A percentile compares a stretch with the other conserved stretches of the same genome.
These are phyloP conservation scores for Lomographa bimaculata DNA, from an alignment of 2,888 invertebrate species.

Conservation along the genomic window DNA sequence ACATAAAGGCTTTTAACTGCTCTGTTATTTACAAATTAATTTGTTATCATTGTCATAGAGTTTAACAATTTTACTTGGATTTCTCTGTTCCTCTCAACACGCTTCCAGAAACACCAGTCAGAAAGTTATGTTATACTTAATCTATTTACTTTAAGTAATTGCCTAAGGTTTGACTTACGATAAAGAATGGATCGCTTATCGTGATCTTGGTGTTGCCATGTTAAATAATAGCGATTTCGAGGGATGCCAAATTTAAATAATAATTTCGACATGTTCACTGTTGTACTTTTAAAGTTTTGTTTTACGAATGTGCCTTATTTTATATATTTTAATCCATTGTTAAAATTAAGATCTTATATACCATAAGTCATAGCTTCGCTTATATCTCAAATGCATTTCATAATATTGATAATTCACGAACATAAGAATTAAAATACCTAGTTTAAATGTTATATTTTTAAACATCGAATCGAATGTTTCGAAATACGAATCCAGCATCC, in stretches of 20 bases:
- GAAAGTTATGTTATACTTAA: no score
- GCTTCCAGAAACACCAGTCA: no score
- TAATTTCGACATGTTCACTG: constrained; percentile 54
- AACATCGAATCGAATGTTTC: no score
- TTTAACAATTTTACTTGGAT: no score
- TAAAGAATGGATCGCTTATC: no score
- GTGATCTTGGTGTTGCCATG: constrained; percentile 57
- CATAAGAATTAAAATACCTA: no score
- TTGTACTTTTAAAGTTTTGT: constrained; percentile 45
- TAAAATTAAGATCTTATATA: constrained; percentile 2
- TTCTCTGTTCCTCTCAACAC: no score
- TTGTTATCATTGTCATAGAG: no score
- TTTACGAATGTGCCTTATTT: constrained; percentile 46
- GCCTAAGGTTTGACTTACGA: constrained; percentile 2
- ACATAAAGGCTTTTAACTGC: constrained; percentile 2
- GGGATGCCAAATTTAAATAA: constrained; percentile 64
- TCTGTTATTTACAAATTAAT: background rate
- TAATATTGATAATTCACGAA: no score
- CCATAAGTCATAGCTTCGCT: constrained; percentile 11
- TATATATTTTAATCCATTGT: constrained; percentile 5
- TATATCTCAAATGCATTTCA: no score
- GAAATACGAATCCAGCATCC: constrained; percentile 37
- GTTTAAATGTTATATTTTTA: no score
- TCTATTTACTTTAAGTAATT: no score
- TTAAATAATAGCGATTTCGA: constrained; percentile 46